Conservation (phyloP, 2,888 invertebrate genomes). For the Galerucella pusilla region DNA sequence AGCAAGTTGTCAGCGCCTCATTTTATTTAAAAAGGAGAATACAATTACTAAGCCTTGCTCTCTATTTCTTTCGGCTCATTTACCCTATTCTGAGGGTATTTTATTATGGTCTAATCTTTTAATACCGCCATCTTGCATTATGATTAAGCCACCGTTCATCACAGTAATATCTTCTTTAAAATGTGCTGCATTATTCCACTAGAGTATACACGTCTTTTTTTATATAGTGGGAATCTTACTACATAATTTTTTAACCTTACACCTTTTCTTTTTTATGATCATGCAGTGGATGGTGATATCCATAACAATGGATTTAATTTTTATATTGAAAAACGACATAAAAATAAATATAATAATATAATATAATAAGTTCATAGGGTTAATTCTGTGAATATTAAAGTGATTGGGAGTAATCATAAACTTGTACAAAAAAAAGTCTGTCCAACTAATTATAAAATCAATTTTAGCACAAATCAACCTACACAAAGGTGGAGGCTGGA, state of each 20-base stretch:
- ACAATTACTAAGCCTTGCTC: constrained; percentile 14
- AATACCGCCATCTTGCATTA: constrained; percentile 36
- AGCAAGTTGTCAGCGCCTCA: constrained; percentile 7
- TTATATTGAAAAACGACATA: too few relatives aligned
- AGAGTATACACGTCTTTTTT: constrained; percentile 14
- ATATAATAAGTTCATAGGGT: too few relatives aligned
- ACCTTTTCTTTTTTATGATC: too few relatives aligned
- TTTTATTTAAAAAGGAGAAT: constrained; percentile 18
- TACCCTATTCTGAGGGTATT: constrained; percentile 29
- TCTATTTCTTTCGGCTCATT: constrained; percentile 23
- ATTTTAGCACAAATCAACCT: too few relatives aligned
- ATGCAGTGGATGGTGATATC: too few relatives aligned
- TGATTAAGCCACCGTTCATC: constrained; percentile 34
- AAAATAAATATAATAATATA: too few relatives aligned
- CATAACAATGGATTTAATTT: too few relatives aligned
- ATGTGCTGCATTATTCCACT: constrained; percentile 23
- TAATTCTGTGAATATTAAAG: too few relatives aligned
- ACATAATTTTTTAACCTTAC: neutral
- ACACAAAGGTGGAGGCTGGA: too few relatives aligned
- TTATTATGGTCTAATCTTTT: constrained; percentile 34
- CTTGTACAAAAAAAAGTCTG: too few relatives aligned
- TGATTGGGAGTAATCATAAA: too few relatives aligned
- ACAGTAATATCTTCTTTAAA: constrained; percentile 32
- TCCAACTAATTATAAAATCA: too few relatives aligned
- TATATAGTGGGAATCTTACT: neutral